phyloP scores from a whole-genome alignment of 35 echinoderm and acorn worm species.

The Stichopus chloronotus region DNA sequence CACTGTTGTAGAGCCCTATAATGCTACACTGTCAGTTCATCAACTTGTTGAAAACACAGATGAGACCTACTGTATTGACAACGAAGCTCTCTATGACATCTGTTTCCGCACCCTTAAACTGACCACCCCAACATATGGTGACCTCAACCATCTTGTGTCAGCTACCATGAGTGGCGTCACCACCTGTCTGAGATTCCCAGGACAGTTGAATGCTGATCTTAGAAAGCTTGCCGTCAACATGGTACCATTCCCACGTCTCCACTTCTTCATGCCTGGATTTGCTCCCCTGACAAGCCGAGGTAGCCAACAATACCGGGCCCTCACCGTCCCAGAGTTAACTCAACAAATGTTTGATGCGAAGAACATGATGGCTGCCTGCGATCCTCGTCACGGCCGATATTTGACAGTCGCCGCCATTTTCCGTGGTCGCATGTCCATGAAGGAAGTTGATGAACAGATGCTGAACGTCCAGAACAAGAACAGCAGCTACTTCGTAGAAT shows the following conservation, averaged over 20 bases:
- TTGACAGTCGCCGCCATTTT: constrained; percentile 95
- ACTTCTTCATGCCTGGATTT: constrained; percentile 98
- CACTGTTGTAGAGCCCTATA: constrained; percentile 97
- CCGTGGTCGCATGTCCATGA: constrained; percentile 98
- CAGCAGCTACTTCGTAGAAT: constrained; percentile 99
- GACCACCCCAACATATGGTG: constrained; percentile 98
- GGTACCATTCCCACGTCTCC: constrained; percentile 94
- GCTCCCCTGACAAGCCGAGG: constrained; percentile 85
- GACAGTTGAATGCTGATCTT: constrained; percentile 95
- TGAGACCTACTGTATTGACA: constrained; percentile 99
- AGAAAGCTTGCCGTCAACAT: constrained; percentile 94
- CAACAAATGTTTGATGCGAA: constrained; percentile 99
- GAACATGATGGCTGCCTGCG: constrained; percentile 99
- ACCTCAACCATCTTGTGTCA: constrained; percentile 98
- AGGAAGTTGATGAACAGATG: constrained; percentile 99
- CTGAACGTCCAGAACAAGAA: constrained; percentile 98
- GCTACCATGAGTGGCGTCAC: constrained; percentile 99
- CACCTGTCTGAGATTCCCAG: constrained; percentile 95
- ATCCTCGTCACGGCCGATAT: constrained; percentile 97
- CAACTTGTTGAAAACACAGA: constrained; percentile 98
- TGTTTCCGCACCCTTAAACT: constrained; percentile 98
- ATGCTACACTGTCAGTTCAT: constrained; percentile 90
- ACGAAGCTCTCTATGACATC: constrained; percentile 98
- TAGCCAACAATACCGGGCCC: constrained; percentile 84
- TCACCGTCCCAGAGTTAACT: constrained; percentile 94